Conservation (phyloP, 2,113 vertebrate species). For the Psittacus erithacus region DNA sequence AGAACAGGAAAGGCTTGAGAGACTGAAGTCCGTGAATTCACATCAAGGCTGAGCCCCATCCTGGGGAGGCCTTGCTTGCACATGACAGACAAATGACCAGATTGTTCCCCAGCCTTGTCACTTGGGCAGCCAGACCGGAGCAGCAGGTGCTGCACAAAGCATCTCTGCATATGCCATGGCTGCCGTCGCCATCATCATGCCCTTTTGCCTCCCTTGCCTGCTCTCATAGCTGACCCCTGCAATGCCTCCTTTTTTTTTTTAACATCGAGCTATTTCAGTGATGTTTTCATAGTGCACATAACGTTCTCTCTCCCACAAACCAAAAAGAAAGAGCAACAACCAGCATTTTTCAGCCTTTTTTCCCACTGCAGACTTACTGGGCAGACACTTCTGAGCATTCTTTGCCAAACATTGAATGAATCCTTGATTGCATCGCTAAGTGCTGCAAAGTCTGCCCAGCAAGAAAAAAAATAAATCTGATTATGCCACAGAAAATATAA, state of each 20-base stretch:
- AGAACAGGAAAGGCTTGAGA: neutral
- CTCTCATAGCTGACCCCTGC: neutral
- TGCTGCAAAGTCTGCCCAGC: neutral
- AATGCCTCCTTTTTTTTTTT: neutral
- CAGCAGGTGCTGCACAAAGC: neutral
- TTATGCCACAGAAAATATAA: neutral
- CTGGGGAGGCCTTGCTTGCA: neutral
- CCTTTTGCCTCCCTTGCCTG: neutral
- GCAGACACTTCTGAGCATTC: neutral
- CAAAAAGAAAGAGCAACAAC: fast-evolving
- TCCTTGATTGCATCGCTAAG: neutral
- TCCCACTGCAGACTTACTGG: neutral
- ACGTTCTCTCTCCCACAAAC: neutral
- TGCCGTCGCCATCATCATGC: fast-evolving
- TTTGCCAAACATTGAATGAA: neutral
- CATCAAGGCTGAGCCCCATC: neutral
- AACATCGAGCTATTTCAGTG: neutral
- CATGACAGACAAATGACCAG: neutral
- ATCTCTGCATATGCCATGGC: neutral
- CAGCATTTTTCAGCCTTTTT: neutral
- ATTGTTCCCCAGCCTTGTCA: neutral
- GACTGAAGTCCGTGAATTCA: neutral
- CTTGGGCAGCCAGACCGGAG: neutral
- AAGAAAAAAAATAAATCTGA: neutral
- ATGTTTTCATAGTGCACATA: neutral